Evolutionary conservation across 2,113 vertebrate species (phyloP), one percentile per base, ranked within the genome.

Genomic region (Megaleporinus macrocephalus): DNA sequence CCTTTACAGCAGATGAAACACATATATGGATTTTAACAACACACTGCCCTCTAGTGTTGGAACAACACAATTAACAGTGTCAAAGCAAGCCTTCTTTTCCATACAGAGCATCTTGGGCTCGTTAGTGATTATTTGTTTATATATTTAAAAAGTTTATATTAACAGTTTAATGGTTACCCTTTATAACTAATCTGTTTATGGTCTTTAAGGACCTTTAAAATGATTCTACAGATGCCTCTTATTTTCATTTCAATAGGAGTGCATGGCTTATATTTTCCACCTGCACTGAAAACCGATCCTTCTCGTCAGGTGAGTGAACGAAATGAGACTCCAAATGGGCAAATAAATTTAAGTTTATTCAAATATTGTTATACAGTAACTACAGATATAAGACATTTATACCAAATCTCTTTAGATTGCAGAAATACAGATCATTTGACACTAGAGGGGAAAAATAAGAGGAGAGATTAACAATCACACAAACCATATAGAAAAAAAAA

Each of bases 261-360:
- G 41, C 9, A 44, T 44, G 41, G 5, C 5, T 10, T 9, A 44
- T 11, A 44, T 44, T 44, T 44, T 44, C 7, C 6, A 51, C 14
- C 7, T 5, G 1, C 18, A 10, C 47, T 49, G 47, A 10, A 10
- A 6, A 12, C 1, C 47, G n/a, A n/a, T n/a, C n/a, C n/a, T n/a
- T n/a, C n/a, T n/a, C n/a, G n/a, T n/a, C n/a, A n/a, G n/a, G n/a
- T n/a, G n/a, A n/a, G n/a, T n/a, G n/a, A n/a, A n/a, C n/a, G n/a
- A 51, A 81, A 57, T 13, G 22, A 2, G 41, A 24, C 9, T 20
- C 14, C 18, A 26, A 89, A 93, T 94, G 93, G 95, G 41, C 80
- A 84, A 84, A 83, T 83, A 84, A 78, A 78, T 78, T 47, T 59
- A 62, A 59, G 65, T 88, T 90, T 89, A 90, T 89, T 90, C 70